A percentile compares a stretch with the other conserved stretches of the same genome.
These are phyloP conservation scores for Brotula barbata DNA, from an alignment of 2,797 vertebrate species.

Conservation along the genomic window DNA sequence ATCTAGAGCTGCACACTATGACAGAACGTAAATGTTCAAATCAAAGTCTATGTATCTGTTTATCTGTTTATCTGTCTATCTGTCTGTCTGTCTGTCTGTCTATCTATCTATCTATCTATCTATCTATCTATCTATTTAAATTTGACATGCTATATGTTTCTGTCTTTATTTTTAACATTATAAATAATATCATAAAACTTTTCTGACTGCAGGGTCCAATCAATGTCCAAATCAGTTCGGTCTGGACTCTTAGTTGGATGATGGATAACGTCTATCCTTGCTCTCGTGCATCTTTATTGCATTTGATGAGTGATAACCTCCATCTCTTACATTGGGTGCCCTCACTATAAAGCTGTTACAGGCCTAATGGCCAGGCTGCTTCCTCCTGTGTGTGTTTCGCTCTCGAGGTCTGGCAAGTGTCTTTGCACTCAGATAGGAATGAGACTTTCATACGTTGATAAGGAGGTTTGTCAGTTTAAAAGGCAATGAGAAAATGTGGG, in stretches of 20 bases:
- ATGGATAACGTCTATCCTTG: constrained; percentile 65
- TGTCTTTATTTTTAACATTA: constrained; percentile 25
- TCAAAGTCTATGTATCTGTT: too few species aligned
- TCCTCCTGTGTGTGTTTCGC: constrained; percentile 36
- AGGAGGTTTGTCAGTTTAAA: constrained; percentile 23
- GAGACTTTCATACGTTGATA: constrained; percentile 20
- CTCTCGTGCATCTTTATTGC: constrained; percentile 61
- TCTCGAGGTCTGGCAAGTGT: constrained; percentile 61
- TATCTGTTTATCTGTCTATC: too few species aligned
- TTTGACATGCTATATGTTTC: too few species aligned
- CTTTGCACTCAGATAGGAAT: background rate
- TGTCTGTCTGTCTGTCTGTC: too few species aligned
- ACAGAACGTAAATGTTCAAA: too few species aligned
- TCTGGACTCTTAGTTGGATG: constrained; percentile 55
- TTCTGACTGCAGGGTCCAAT: constrained; percentile 40
- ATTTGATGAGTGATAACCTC: constrained; percentile 63
- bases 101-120: too few species aligned
- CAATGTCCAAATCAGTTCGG: constrained; percentile 17
- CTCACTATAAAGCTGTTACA: constrained; percentile 63
- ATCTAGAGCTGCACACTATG: too few species aligned
- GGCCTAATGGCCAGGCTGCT: constrained; percentile 61
- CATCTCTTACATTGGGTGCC: constrained; percentile 34
- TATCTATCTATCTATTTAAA: too few species aligned
- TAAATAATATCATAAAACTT: constrained; percentile 26
- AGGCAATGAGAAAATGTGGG: constrained; percentile 22